A percentile compares a stretch with the other conserved stretches of the same genome.
phyloP scores from a whole-genome alignment of 1,140 invertebrate species.

The Drosophila pruinosa region DNA sequence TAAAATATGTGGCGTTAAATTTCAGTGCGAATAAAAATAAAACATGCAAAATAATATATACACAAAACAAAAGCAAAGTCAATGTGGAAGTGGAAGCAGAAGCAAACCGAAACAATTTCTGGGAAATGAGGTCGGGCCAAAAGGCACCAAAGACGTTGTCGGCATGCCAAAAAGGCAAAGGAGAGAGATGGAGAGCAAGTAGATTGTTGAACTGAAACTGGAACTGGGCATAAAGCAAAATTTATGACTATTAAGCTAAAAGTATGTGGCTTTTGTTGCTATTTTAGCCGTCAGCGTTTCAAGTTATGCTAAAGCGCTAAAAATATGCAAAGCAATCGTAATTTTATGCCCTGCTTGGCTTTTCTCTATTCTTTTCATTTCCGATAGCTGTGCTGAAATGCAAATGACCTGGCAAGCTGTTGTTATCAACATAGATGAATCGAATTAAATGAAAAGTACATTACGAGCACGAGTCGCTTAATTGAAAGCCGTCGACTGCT shows the following conservation, averaged over 20 bases:
- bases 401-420: slow-evolving; percentile 32
- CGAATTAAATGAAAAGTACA: slow-evolving; percentile 69
- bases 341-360: slow-evolving; percentile 49
- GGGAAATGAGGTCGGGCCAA: slow-evolving; percentile 48
- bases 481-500: slow-evolving; percentile 50
- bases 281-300: slow-evolving; percentile 40
- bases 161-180: not conserved
- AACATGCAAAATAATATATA: slow-evolving; percentile 7
- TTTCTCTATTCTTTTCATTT: not conserved
- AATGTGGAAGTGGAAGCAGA: not conserved
- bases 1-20: slow-evolving; percentile 75
- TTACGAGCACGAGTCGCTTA: slow-evolving; percentile 33
- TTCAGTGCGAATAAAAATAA: slow-evolving; percentile 49
- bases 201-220: not conserved
- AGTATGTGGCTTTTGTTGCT: slow-evolving; percentile 74
- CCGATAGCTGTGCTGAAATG: slow-evolving; percentile 1
- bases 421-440: slow-evolving; percentile 71
- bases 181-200: not conserved
- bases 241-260: slow-evolving; percentile 76
- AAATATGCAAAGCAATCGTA: slow-evolving; percentile 75
- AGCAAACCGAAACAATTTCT: slow-evolving; percentile 35
- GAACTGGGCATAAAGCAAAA: slow-evolving; percentile 31
- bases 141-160: slow-evolving; percentile 9
- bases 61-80: slow-evolving; percentile 14
- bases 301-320: slow-evolving; percentile 72